Percentiles rank a stretch among this genome's conserved stretches.
phyloP scores from a whole-genome alignment of 2,113 vertebrate species.

The Centropristis striata region DNA sequence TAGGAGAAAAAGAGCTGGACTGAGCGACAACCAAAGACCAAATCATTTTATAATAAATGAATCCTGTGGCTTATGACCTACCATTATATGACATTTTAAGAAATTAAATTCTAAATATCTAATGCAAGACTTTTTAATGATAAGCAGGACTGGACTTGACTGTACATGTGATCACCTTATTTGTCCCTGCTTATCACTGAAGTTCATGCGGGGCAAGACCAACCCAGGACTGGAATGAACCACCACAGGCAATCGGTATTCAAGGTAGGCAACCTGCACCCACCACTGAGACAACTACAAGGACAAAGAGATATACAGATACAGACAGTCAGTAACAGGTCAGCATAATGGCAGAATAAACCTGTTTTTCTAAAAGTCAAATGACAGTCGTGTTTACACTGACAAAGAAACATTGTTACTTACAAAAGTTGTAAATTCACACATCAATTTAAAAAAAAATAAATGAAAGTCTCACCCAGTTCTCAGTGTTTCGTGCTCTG shows the following conservation, averaged over 20 bases:
- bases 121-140: too few relatives aligned
- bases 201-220: conserved; percentile 91
- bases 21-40: too few relatives aligned
- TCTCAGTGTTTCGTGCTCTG: conserved; percentile 88
- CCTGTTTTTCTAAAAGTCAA: neutral
- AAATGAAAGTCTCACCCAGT: conserved; percentile 89
- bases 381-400: neutral
- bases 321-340: neutral
- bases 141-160: too few relatives aligned
- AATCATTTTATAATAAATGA: too few relatives aligned
- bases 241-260: conserved; percentile 94
- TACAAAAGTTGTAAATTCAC: too few relatives aligned
- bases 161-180: conserved; percentile 87
- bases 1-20: too few relatives aligned
- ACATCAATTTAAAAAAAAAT: neutral
- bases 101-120: too few relatives aligned
- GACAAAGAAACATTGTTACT: too few relatives aligned
- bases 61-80: too few relatives aligned
- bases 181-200: conserved; percentile 94
- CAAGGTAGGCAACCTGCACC: conserved; percentile 94
- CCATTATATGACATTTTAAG: too few relatives aligned
- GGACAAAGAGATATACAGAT: conserved; percentile 11
- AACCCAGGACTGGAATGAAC: conserved; percentile 94
- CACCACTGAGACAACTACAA: conserved; percentile 96
- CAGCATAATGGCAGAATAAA: neutral